These are phyloP conservation scores for Pagrus major DNA, from an alignment of 2,113 vertebrate genomes.

Conservation along the genomic window DNA sequence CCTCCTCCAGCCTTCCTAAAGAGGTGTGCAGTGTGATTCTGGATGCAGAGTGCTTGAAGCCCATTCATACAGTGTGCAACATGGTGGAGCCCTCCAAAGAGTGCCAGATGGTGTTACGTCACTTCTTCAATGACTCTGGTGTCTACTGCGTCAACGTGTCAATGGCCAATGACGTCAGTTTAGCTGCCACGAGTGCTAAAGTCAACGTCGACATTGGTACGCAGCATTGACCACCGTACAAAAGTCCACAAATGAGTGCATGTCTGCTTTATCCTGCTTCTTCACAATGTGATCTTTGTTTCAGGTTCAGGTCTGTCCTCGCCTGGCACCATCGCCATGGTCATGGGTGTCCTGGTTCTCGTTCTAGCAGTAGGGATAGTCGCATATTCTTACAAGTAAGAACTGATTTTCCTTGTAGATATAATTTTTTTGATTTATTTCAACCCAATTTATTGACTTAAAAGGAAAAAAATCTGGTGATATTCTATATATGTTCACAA, in stretches of 20 bases:
- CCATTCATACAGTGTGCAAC: slow-evolving; percentile 85
- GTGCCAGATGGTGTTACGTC: slow-evolving; percentile 90
- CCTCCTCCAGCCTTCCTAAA: slow-evolving; percentile 81
- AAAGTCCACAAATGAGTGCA: not conserved
- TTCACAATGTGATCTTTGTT: slow-evolving; percentile 37
- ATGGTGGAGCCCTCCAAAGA: slow-evolving; percentile 83
- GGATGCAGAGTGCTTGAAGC: slow-evolving; percentile 87
- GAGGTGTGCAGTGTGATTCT: slow-evolving; percentile 92
- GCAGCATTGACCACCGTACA: not conserved
- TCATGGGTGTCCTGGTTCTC: slow-evolving; percentile 82
- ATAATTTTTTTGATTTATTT: not conserved
- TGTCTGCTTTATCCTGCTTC: not conserved
- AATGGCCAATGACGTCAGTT: slow-evolving; percentile 89
- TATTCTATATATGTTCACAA: not conserved
- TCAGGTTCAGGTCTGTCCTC: slow-evolving; percentile 75
- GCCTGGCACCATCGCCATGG: slow-evolving; percentile 72
- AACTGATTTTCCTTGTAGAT: not conserved
- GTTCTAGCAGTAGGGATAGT: slow-evolving; percentile 79
- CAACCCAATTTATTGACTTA: not conserved
- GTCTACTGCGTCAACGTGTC: slow-evolving; percentile 94
- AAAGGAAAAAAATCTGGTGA: not conserved
- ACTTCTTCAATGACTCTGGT: slow-evolving; percentile 89
- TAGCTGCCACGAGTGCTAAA: slow-evolving; percentile 89
- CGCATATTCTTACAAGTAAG: slow-evolving; percentile 88
- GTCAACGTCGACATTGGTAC: slow-evolving; percentile 84